These are phyloP conservation scores for Alloscopus bannaensis DNA, from an alignment of 2,888 invertebrate genomes.

Conservation along the genomic window DNA sequence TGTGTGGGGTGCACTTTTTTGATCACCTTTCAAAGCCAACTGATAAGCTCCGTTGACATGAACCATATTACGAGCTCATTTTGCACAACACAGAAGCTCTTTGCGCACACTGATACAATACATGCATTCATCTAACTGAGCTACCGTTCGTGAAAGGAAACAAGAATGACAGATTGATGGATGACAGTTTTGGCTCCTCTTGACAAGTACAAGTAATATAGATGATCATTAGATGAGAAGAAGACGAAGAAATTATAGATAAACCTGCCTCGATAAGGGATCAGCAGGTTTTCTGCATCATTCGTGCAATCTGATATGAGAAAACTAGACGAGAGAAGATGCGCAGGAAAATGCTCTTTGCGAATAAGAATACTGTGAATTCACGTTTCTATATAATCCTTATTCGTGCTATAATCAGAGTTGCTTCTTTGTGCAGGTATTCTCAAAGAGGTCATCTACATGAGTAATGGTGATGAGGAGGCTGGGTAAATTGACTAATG, in stretches of 20 bases:
- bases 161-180: constrained; percentile 36
- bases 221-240: not conserved
- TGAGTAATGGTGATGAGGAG: not conserved
- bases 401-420: not conserved
- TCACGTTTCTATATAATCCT: not conserved
- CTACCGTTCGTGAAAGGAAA: not conserved
- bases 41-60: constrained; percentile 7
- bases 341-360: not conserved
- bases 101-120: not conserved
- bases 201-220: constrained; percentile 20
- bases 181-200: constrained; percentile 2
- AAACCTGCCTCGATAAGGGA: not conserved
- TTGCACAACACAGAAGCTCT: constrained; percentile 2
- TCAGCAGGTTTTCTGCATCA: constrained; percentile 26
- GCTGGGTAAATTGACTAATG: not conserved
- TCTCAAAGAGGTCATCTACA: not conserved
- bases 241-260: constrained; percentile 1
- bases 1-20: not conserved
- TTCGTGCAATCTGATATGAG: not conserved
- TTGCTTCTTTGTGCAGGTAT: not conserved
- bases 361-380: not conserved
- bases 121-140: not conserved
- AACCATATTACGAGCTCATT: no score
- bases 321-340: not conserved
- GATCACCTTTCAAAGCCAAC: no score